Evolutionary conservation across 2,113 vertebrate genomes (phyloP).

Genomic region (Montifringilla adamsi): DNA sequence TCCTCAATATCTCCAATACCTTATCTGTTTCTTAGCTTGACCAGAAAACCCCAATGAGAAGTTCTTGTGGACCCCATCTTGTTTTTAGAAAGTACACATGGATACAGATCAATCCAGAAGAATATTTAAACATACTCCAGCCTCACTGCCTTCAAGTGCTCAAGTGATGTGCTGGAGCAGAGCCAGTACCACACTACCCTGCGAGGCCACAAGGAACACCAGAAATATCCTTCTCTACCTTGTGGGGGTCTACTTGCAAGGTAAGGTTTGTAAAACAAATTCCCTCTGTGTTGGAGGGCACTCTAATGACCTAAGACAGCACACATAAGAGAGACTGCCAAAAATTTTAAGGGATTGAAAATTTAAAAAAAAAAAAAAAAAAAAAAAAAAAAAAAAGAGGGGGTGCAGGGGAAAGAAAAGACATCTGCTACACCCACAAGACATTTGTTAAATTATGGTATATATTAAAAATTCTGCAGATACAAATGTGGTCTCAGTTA

Average conservation of each 20-base stretch:
- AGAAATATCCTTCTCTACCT: not conserved
- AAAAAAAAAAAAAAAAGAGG: not conserved
- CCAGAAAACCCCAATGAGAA: not conserved
- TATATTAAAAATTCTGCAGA: slow-evolving; percentile 20
- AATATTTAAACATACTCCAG: not conserved
- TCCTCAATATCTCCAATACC: not conserved
- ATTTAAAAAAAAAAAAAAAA: too few relatives aligned
- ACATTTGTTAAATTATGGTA: slow-evolving; percentile 43
- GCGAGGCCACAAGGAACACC: not conserved
- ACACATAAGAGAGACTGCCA: not conserved
- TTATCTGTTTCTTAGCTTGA: not conserved
- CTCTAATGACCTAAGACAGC: not conserved
- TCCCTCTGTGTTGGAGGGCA: not conserved
- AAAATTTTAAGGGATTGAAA: not conserved
- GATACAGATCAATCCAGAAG: not conserved
- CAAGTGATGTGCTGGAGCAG: slow-evolving; percentile 17
- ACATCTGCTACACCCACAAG: slow-evolving; percentile 44
- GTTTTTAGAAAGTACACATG: not conserved
- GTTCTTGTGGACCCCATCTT: not conserved
- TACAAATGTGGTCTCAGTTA: not conserved
- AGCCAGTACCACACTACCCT: not conserved
- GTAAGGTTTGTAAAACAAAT: not conserved
- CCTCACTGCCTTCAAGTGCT: not conserved
- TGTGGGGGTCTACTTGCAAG: not conserved
- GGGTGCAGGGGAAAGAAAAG: not conserved